A percentile compares a stretch with the other conserved stretches of the same genome.
phyloP scores from a whole-genome alignment of 92 coral and sea anemone species.

The Pocillopora grandis region DNA sequence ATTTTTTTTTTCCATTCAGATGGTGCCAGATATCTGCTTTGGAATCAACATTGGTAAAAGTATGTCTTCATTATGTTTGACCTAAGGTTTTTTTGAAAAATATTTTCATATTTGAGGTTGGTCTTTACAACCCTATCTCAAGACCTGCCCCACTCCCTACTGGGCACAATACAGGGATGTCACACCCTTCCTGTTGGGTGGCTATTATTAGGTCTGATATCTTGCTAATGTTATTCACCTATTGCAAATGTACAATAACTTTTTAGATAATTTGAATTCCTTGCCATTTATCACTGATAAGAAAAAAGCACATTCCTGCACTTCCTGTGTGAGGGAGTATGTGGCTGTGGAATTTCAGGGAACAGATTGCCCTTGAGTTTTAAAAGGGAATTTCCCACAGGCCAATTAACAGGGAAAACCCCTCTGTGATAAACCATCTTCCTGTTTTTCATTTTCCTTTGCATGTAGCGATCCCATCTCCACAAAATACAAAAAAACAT shows the following conservation, averaged over 20 bases:
- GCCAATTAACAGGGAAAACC: constrained; percentile 13
- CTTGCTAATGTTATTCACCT: neutral
- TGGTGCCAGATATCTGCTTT: no score
- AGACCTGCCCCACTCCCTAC: no score
- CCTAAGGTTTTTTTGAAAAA: no score
- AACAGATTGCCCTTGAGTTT: constrained; percentile 7
- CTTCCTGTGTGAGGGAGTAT: constrained; percentile 32
- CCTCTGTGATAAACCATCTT: neutral
- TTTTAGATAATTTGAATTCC: constrained; percentile 13
- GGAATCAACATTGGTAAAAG: no score
- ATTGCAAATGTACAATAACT: constrained; percentile 1
- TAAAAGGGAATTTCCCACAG: neutral
- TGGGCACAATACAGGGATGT: neutral
- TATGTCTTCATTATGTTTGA: no score
- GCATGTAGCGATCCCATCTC: neutral
- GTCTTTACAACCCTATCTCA: no score
- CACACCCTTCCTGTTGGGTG: neutral
- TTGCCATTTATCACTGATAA: neutral
- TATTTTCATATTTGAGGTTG: no score
- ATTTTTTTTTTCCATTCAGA: no score
- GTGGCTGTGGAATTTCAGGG: constrained; percentile 20
- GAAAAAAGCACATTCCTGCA: neutral
- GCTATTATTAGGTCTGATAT: constrained; percentile 20
- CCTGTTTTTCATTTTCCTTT: constrained; percentile 4
- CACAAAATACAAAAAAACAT: neutral